A percentile compares a stretch with the other conserved stretches of the same genome.
Conservation (phyloP, 2,888 invertebrate genomes). For the Alcis repandata region DNA sequence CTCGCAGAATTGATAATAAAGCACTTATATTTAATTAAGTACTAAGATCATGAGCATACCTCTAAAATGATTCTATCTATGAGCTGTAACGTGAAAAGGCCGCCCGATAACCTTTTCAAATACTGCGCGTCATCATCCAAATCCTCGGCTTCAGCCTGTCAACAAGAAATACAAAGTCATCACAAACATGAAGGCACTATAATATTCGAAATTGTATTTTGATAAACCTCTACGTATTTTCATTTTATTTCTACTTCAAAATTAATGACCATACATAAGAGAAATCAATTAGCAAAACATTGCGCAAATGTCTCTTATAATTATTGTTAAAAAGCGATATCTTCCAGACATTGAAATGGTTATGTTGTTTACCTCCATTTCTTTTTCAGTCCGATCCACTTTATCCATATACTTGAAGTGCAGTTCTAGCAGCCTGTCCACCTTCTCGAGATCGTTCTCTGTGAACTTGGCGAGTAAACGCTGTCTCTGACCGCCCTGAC, state of each 20-base stretch:
- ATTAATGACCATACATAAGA: no score
- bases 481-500: constrained; percentile 95
- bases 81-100: constrained; percentile 98
- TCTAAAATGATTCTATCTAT: constrained; percentile 96
- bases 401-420: constrained; percentile 99
- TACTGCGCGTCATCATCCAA: constrained; percentile 95
- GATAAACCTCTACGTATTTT: no score
- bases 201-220: no score
- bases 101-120: constrained; percentile 95
- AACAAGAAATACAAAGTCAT: not conserved
- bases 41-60: constrained; percentile 68
- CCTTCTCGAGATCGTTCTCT: constrained; percentile 99
- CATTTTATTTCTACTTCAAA: no score
- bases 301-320: no score
- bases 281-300: no score
- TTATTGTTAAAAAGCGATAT: no score
- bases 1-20: no score
- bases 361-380: constrained; percentile 87
- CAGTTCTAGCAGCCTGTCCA: constrained; percentile 97
- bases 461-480: constrained; percentile 97
- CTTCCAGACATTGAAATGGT: not conserved
- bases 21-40: not conserved
- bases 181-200: not conserved
- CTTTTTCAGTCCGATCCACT: constrained; percentile 93
- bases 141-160: constrained; percentile 87